Evolutionary conservation across 2,797 vertebrate species (phyloP), one percentile per base, ranked within the genome.

Genomic region (Sebastes vulpes): DNA sequence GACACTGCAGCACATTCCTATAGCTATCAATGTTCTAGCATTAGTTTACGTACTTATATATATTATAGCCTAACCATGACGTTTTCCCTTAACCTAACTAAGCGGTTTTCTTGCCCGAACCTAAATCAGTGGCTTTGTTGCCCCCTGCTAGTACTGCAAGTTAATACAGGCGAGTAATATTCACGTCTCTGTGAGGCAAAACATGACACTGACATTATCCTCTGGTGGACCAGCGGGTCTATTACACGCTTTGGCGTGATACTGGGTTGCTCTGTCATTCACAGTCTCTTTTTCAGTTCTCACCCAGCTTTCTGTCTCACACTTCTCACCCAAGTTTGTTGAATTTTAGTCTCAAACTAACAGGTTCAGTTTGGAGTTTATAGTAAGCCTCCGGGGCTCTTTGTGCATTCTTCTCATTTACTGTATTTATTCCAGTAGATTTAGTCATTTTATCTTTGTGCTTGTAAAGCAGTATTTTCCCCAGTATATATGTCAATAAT

Each of bases 281-380:
- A 25, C 12, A 32, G 61, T 18, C 3, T 38, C 18, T n/a, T 28
- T 58, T 18, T 38, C 56, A 21, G 20, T 18, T 26, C 23, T 28
- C 50, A 25, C 54, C 18, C 56, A 38, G 26, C 54, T 67, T 12
- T 70, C 52, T 32, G 29, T 32, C 28, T 59, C 12, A 50, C 23
- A 46, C 31, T 48, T 50, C 71, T 77, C 58, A 61, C 57, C 14
- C 9, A 26, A 68, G 42, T 83, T 72, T 56, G 32, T 23, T 52
- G 63, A 29, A 20, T 65, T 67, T 77, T 64, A 56, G 42, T 70
- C 56, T 58, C 31, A 54, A 73, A 46, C 72, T 35, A 35, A 83
- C 75, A 73, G 78, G 72, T 32, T 86, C 57, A 50, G 31, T 65
- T 64, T 35, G 12, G 28, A 21, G 32, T 77, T 78, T 28, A 29